Evolutionary conservation across 2,888 invertebrate species (phyloP).

Genomic region (Carterocephalus palaemon): DNA sequence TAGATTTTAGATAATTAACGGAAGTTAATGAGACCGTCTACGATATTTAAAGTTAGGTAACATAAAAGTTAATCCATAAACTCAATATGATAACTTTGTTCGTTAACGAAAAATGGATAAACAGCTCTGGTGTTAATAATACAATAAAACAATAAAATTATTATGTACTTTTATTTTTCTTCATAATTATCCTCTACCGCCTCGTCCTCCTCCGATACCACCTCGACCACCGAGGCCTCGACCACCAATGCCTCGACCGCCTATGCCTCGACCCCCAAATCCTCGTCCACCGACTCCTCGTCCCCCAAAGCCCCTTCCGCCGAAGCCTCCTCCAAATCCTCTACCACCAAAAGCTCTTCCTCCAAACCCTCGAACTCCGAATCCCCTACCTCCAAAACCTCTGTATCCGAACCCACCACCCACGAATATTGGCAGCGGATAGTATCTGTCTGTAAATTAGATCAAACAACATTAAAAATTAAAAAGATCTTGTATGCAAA

Average conservation of each 20-base stretch:
- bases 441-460: slow-evolving; percentile 7
- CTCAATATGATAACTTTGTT: too few relatives aligned
- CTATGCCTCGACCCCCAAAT: slow-evolving; percentile 41
- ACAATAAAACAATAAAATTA: too few relatives aligned
- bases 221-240: slow-evolving; percentile 40
- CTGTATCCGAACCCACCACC: slow-evolving; percentile 6
- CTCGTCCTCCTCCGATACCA: slow-evolving; percentile 31
- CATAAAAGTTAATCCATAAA: too few relatives aligned
- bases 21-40: too few relatives aligned
- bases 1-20: too few relatives aligned
- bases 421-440: slow-evolving; percentile 9
- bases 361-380: too few relatives aligned
- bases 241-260: slow-evolving; percentile 42
- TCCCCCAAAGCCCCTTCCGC: slow-evolving; percentile 38
- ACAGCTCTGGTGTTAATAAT: too few relatives aligned
- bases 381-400: too few relatives aligned
- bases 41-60: too few relatives aligned
- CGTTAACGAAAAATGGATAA: too few relatives aligned
- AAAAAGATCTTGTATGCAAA: too few relatives aligned
- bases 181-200: slow-evolving; percentile 28
- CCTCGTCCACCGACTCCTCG: slow-evolving; percentile 41
- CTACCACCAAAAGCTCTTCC: slow-evolving; percentile 32
- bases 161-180: too few relatives aligned
- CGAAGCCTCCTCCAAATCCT: slow-evolving; percentile 36
- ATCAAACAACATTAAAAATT: background rate